Conservation (phyloP, 1,140 invertebrate genomes). For the Halictus rubicundus region DNA sequence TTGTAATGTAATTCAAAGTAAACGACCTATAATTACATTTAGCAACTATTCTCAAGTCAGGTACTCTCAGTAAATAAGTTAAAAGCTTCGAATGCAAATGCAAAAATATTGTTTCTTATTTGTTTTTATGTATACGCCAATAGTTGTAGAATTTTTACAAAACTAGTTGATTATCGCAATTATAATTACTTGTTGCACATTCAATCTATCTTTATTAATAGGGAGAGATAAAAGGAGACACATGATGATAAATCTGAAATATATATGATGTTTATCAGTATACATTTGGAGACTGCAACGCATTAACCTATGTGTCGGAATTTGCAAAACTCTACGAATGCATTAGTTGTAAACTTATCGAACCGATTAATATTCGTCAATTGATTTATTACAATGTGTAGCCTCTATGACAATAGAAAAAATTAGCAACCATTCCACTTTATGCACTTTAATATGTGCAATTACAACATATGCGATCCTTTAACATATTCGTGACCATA, state of each 20-base stretch:
- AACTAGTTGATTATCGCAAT: background rate
- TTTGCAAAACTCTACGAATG: conserved; percentile 41
- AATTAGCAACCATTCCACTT: conserved; percentile 24
- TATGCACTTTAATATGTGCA: conserved; percentile 21
- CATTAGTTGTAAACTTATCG: conserved; percentile 29
- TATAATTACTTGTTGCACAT: conserved; percentile 1
- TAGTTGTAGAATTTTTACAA: conserved; percentile 3
- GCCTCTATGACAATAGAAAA: conserved; percentile 40
- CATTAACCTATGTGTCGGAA: conserved; percentile 27
- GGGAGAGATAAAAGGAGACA: conserved; percentile 44
- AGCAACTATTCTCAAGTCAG: conserved; percentile 6
- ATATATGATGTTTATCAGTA: conserved; percentile 45
- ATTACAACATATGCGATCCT: conserved; percentile 24
- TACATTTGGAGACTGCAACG: conserved; percentile 43
- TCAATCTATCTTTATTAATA: background rate
- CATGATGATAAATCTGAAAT: conserved; percentile 55
- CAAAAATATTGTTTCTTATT: conserved; percentile 21
- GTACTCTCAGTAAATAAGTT: conserved; percentile 20
- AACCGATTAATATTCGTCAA: conserved; percentile 30
- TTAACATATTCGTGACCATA: conserved; percentile 32
- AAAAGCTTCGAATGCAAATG: conserved; percentile 25
- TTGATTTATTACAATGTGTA: conserved; percentile 39
- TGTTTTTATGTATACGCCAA: background rate
- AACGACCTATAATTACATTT: background rate
- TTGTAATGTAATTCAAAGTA: conserved; percentile 1